A percentile compares a stretch with the other conserved stretches of the same genome.
phyloP scores from a whole-genome alignment of 2,888 invertebrate genomes.

The Nomada fabriciana region DNA sequence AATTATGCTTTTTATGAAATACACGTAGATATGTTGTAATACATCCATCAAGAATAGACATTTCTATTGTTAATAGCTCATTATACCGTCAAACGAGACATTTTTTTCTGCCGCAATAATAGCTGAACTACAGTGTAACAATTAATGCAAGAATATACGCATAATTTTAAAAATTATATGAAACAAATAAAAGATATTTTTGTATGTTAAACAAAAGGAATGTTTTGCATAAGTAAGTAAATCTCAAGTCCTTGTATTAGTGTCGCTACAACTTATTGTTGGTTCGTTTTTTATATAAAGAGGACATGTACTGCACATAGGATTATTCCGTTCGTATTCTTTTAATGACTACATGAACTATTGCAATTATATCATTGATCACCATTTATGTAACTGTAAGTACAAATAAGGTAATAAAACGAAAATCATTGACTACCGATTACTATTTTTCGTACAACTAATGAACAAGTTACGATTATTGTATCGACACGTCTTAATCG shows the following conservation, averaged over 20 bases:
- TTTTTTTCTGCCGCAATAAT: neutral
- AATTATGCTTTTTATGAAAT: conserved; percentile 55
- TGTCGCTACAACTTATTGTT: neutral
- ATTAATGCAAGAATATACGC: conserved; percentile 45
- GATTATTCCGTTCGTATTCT: conserved; percentile 1
- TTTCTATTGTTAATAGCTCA: conserved; percentile 50
- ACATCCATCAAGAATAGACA: conserved; percentile 43
- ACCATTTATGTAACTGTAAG: conserved; percentile 5
- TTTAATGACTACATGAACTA: neutral
- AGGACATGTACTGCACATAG: neutral
- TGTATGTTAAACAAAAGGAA: conserved; percentile 45
- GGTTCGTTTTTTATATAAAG: conserved; percentile 5
- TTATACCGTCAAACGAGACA: conserved; percentile 16
- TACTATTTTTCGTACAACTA: neutral
- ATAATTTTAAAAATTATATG: conserved; percentile 28
- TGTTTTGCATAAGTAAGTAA: neutral
- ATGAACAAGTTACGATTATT: neutral
- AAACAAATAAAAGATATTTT: conserved; percentile 53
- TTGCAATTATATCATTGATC: neutral
- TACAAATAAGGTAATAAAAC: conserved; percentile 4
- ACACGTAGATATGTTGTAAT: conserved; percentile 47
- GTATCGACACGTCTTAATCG: neutral
- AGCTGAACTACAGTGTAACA: conserved; percentile 13
- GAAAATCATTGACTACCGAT: neutral
- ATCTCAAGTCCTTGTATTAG: neutral